Evolutionary conservation across 2,113 vertebrate species (phyloP).

Genomic region (Thamnaconus septentrionalis): DNA sequence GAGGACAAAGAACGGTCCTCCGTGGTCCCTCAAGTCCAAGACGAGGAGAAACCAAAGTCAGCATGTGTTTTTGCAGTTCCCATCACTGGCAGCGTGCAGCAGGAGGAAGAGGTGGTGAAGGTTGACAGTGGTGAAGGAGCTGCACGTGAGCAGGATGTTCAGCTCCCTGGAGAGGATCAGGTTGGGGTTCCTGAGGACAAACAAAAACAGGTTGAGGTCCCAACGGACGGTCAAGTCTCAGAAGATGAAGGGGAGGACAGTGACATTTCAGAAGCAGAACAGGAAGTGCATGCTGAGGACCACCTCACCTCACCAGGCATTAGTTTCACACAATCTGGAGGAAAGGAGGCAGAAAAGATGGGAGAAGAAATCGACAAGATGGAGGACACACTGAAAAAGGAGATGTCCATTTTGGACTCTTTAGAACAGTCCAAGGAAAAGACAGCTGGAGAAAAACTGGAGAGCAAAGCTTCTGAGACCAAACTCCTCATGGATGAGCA

Average conservation of each 20-base stretch:
- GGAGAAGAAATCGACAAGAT: neutral
- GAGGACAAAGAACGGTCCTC: no score
- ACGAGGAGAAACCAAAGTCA: no score
- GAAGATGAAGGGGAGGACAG: neutral
- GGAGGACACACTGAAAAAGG: conserved; percentile 8
- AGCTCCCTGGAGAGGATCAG: no score
- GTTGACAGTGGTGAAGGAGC: no score
- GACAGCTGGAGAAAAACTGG: conserved; percentile 20
- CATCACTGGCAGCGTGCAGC: no score
- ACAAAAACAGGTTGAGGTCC: conserved; percentile 18
- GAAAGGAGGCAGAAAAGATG: no score
- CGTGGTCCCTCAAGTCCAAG: no score
- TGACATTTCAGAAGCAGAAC: neutral
- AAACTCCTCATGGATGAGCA: neutral
- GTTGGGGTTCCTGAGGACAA: conserved; percentile 20
- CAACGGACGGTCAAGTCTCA: neutral
- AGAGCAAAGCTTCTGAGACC: conserved; percentile 14
- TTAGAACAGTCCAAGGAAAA: conserved; percentile 25
- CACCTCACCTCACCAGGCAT: no score
- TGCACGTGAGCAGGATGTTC: no score
- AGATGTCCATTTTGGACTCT: conserved; percentile 10
- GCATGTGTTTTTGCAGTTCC: no score
- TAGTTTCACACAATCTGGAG: no score
- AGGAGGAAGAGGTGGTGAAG: no score
- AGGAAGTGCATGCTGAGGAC: neutral